These are phyloP conservation scores for Silvanus unidentatus DNA, from an alignment of 2,888 invertebrate species.

Conservation along the genomic window DNA sequence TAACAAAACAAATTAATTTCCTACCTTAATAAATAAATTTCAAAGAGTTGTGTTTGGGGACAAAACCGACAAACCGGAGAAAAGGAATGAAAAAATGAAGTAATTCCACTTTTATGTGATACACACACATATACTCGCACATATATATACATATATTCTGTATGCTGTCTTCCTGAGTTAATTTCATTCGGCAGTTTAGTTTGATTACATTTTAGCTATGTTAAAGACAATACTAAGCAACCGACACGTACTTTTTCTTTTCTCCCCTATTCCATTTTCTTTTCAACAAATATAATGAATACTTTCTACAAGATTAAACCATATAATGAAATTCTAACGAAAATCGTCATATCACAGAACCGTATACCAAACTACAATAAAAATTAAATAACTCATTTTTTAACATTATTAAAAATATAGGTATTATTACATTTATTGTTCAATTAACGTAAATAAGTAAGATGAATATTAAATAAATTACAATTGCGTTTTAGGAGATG, in stretches of 20 bases:
- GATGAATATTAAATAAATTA: too few relatives aligned
- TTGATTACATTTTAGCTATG: constrained; percentile 18
- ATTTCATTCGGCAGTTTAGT: not conserved
- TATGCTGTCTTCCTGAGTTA: too few relatives aligned
- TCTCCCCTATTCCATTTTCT: constrained; percentile 9
- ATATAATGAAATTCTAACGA: constrained; percentile 1
- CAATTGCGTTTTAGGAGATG: too few relatives aligned
- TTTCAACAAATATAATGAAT: constrained; percentile 1
- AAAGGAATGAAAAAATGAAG: too few relatives aligned
- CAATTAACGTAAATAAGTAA: too few relatives aligned
- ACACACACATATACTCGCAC: too few relatives aligned
- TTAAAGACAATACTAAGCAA: constrained; percentile 19
- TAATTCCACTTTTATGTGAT: too few relatives aligned
- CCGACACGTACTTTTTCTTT: constrained; percentile 16
- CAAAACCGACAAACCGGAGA: too few relatives aligned
- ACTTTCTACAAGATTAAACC: constrained; percentile 1
- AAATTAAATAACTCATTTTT: not conserved
- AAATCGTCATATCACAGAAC: not conserved
- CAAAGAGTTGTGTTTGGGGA: too few relatives aligned
- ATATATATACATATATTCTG: too few relatives aligned
- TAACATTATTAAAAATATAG: not conserved
- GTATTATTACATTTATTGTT: not conserved
- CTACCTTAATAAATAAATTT: too few relatives aligned
- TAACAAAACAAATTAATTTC: too few relatives aligned
- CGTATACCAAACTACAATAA: constrained; percentile 1